Evolutionary conservation across 2,797 vertebrate species (phyloP), one percentile per base, ranked within the genome.

Genomic region (Enoplosus armatus): DNA sequence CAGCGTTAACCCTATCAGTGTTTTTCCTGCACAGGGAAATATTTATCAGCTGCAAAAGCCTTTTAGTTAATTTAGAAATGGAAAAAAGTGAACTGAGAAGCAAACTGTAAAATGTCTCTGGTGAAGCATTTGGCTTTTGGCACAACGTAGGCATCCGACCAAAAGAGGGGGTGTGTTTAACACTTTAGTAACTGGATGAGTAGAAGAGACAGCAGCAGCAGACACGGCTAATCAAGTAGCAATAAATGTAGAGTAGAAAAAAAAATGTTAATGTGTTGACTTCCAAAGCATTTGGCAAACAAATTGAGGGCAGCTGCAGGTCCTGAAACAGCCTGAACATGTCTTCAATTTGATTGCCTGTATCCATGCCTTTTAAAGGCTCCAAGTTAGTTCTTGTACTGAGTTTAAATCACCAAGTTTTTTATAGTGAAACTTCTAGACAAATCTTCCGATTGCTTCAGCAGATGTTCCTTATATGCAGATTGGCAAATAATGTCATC

Each of bases 301-400:
- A 82, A 78, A 85, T 77, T 77, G 75, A 77, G 79, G 77, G 72
- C 72, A 83, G 67, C 86, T 75, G 75, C 33, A 14, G 65, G 82
- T 82, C 71, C 48, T 59, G 71, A 73, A 79, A 75, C 58, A 37
- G 64, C 77, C 69, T 48, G 45, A 77, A 55, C 62, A 22, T 22
- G 41, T 45, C 45, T 64, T 41, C 55, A 29, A 1, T 76, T 69
- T 62, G 79, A 82, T 78, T 72, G 31, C 50, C 16, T 79, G 24
- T 24, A 31, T 68, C 67, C 20, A 12, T 31, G 60, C 39, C 16
- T 84, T 65, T 12, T 31, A 47, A 63, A 72, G 53, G 18, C 35
- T 37, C 18, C 47, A 66, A 45, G 58, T 72, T 63, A 1, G 62
- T 31, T 31, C 58, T 79, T 31, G 2, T 4, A 20, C 59, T 16